Base-by-base conservation (phyloP, 1,140 invertebrate genomes). In the Ceratosolen solmsi region DNA sequence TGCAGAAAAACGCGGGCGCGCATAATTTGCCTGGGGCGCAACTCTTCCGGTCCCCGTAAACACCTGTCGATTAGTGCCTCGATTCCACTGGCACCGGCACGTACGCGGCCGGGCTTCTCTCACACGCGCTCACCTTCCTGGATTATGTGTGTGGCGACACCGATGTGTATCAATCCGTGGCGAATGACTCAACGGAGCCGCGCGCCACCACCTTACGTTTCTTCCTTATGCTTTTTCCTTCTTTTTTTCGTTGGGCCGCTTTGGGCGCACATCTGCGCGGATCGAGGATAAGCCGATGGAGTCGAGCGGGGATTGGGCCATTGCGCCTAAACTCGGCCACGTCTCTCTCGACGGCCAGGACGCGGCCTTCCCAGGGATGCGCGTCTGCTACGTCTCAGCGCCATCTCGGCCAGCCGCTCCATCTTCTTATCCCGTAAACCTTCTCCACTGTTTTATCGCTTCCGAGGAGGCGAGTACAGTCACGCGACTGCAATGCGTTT, bases 91-190 rank as follows among this genome's bases (percentile, higher is more conserved):
- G 56, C 79, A 54, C 58, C 79, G 41, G 17, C 58, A 2, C 27
- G 54, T 60, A 65, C 60, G 8, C 46, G 49, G 25, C 63, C 41
- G 27, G 0, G 20, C 58, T 73, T 73, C 71, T 51, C 79, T 49
- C 41, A 80, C 63, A 30, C 56, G 25, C 36, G 20, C 36, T 11
- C 30, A 68, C 33, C 20, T 33, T 30, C 75, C 36, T 30, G 11
- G 11, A 60, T 41, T 74, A 33, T 56, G 25, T 30, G n/a, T 22
- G 22, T 38, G 9, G 33, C 20, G 22, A 17, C 33, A 73, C 84
- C 84, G 87, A 88, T 88, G 87, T 84, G 81, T 88, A 88, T 88
- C 86, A 85, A 87, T 86, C 87, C 87, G 82, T 87, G 87, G 85
- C 86, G 85, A 85, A 79, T 84, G 85, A 86, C 65, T 84, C 84